Percentiles rank a stretch among this genome's conserved stretches.
Conservation (phyloP, 1,140 invertebrate genomes). For the Drosophila quadrilineata region DNA sequence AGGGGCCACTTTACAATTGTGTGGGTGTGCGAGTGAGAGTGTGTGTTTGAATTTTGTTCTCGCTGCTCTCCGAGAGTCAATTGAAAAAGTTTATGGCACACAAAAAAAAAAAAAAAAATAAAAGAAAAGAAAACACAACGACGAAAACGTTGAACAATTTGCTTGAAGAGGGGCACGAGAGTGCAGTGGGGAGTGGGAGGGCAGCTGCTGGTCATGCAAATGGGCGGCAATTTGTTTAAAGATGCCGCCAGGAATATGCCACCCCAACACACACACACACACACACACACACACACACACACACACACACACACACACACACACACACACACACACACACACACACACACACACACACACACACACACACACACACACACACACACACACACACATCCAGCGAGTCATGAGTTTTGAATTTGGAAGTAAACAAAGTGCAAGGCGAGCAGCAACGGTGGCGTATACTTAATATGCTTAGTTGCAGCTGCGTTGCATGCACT, state of each 20-base stretch:
- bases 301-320: neutral
- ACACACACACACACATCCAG: neutral
- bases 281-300: neutral
- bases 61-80: slow-evolving; percentile 62
- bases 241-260: slow-evolving; percentile 40
- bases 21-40: slow-evolving; percentile 1
- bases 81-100: slow-evolving; percentile 63
- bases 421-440: slow-evolving; percentile 8
- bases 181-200: neutral
- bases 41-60: slow-evolving; percentile 42
- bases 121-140: too few relatives aligned
- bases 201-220: too few relatives aligned
- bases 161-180: neutral
- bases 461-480: slow-evolving; percentile 8
- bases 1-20: slow-evolving; percentile 55
- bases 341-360: neutral
- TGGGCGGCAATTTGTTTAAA: slow-evolving; percentile 65
- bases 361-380: neutral
- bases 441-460: neutral
- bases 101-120: too few relatives aligned
- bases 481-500: too few relatives aligned
- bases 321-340: neutral
- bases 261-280: neutral
- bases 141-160: too few relatives aligned
- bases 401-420: slow-evolving; percentile 2